Evolutionary conservation across 2,797 vertebrate genomes (phyloP).

Genomic region (Molothrus ater): DNA sequence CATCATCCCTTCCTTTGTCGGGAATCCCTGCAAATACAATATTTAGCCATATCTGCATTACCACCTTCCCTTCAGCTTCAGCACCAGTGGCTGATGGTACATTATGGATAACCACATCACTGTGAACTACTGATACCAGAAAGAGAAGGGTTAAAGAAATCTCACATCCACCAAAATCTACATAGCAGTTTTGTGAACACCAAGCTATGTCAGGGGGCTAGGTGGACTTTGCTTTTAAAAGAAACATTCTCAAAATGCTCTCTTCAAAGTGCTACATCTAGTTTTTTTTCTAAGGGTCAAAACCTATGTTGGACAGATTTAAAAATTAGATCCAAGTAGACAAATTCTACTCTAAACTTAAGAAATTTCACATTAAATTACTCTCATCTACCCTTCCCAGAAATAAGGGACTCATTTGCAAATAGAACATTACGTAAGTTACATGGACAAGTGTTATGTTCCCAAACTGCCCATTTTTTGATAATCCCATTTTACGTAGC

Average conservation of each 20-base stretch:
- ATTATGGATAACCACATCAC: neutral
- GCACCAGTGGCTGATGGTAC: neutral
- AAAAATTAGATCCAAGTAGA: neutral
- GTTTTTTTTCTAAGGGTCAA: neutral
- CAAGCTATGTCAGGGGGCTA: neutral
- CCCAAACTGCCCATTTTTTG: neutral
- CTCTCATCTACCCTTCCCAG: neutral
- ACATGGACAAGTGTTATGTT: neutral
- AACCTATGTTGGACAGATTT: neutral
- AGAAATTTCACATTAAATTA: neutral
- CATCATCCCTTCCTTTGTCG: neutral
- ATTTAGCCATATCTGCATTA: neutral
- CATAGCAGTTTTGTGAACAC: neutral
- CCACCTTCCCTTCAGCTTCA: neutral
- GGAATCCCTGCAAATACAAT: neutral
- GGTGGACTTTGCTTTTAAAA: neutral
- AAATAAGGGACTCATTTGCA: neutral
- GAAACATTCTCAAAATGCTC: neutral
- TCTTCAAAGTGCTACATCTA: neutral
- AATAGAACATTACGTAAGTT: neutral
- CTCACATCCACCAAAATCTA: neutral
- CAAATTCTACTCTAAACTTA: neutral
- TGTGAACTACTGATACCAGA: neutral
- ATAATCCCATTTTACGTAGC: neutral
- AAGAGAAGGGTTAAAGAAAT: neutral